These are phyloP conservation scores for Prionace glauca DNA, from an alignment of 2,797 vertebrate species.

Conservation along the genomic window DNA sequence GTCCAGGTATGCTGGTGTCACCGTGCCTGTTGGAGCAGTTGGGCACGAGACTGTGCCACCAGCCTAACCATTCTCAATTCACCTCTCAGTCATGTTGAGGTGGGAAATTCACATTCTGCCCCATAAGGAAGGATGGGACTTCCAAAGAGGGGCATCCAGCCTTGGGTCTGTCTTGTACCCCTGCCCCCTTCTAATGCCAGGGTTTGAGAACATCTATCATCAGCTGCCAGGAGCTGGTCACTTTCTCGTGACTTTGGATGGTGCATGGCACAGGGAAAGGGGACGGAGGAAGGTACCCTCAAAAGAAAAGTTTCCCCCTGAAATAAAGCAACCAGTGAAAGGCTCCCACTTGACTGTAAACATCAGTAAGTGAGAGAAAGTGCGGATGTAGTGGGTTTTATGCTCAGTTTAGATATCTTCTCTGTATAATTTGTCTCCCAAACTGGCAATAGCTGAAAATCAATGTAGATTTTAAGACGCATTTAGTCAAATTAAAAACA, in stretches of 20 bases:
- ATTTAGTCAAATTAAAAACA: neutral
- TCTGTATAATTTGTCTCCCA: neutral
- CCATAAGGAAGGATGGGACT: neutral
- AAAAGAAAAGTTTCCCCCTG: neutral
- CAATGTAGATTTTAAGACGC: neutral
- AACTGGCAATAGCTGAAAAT: neutral
- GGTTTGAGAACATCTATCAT: neutral
- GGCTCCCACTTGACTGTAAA: neutral
- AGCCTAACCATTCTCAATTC: neutral
- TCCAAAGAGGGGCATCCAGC: neutral
- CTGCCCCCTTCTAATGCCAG: neutral
- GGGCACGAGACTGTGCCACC: neutral
- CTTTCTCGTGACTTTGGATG: neutral
- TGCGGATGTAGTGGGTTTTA: neutral
- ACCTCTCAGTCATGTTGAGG: neutral
- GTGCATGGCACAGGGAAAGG: neutral
- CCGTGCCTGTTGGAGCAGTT: neutral
- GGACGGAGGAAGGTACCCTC: no score
- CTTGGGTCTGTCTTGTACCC: neutral
- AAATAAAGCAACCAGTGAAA: no score
- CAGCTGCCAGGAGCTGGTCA: neutral
- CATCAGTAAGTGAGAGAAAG: neutral
- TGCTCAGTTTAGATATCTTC: neutral
- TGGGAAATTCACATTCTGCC: neutral
- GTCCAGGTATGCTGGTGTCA: neutral